Conservation (phyloP, 2,797 vertebrate genomes). For the Lacerta agilis region DNA sequence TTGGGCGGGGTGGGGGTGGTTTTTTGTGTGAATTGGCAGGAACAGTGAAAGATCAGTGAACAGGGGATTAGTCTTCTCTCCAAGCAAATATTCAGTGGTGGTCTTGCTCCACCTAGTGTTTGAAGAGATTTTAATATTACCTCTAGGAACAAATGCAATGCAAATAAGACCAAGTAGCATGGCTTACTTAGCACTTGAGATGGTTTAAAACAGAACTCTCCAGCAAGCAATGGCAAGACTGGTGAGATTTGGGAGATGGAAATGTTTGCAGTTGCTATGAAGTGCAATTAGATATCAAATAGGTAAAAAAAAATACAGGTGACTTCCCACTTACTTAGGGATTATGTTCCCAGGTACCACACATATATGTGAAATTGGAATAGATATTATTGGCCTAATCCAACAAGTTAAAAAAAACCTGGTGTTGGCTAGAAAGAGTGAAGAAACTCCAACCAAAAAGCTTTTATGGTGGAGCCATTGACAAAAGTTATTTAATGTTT, state of each 20-base stretch:
- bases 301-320: background rate
- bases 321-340: too few relatives aligned
- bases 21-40: conserved; percentile 53
- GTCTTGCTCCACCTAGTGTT: conserved; percentile 76
- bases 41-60: conserved; percentile 32
- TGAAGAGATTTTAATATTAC: conserved; percentile 21
- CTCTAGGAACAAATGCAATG: background rate
- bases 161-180: background rate
- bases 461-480: too few relatives aligned
- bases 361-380: too few relatives aligned
- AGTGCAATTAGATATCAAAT: background rate
- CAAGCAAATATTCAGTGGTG: background rate
- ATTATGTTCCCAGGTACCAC: too few relatives aligned
- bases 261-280: background rate
- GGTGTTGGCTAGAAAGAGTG: too few relatives aligned
- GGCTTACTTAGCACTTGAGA: background rate
- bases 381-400: too few relatives aligned
- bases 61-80: background rate
- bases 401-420: too few relatives aligned
- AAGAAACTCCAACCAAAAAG: too few relatives aligned
- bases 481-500: too few relatives aligned
- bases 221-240: background rate
- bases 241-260: background rate
- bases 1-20: conserved; percentile 13
- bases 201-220: background rate